Conservation (phyloP, 2,113 vertebrate genomes). For the Oxyura jamaicensis region DNA sequence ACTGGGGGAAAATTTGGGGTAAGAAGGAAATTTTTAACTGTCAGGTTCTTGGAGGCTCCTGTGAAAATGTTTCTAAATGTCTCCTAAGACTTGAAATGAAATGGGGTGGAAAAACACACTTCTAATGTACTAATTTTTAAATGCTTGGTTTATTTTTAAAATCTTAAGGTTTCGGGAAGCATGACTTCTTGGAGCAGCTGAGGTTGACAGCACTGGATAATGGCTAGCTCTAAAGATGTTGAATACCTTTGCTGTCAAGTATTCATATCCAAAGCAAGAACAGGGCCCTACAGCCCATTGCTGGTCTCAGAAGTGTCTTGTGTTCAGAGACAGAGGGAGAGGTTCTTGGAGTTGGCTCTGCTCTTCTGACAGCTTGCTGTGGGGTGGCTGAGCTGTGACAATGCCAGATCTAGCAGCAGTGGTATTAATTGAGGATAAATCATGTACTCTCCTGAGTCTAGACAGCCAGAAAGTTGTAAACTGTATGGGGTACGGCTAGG, state of each 20-base stretch:
- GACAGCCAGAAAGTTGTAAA: not conserved
- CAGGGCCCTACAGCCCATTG: not conserved
- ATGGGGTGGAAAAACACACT: not conserved
- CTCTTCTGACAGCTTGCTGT: not conserved
- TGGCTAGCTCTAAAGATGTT: not conserved
- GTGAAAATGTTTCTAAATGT: not conserved
- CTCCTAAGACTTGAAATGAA: not conserved
- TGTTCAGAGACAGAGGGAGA: not conserved
- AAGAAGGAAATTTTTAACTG: not conserved
- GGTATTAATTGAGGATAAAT: not conserved
- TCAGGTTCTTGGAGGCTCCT: not conserved
- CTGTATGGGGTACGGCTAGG: not conserved
- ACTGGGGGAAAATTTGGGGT: not conserved
- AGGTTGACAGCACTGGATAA: not conserved
- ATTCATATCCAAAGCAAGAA: not conserved
- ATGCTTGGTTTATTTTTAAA: not conserved
- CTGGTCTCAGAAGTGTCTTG: not conserved
- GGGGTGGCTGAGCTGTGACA: not conserved
- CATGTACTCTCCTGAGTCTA: not conserved
- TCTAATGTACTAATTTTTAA: not conserved
- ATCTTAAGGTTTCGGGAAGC: not conserved
- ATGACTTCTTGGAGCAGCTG: not conserved
- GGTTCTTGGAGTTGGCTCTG: not conserved
- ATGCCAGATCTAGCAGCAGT: not conserved
- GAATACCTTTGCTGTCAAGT: not conserved